A percentile compares a stretch with the other conserved stretches of the same genome.
Evolutionary conservation across 2,113 vertebrate species (phyloP).

Genomic region (Lutjanus erythropterus): DNA sequence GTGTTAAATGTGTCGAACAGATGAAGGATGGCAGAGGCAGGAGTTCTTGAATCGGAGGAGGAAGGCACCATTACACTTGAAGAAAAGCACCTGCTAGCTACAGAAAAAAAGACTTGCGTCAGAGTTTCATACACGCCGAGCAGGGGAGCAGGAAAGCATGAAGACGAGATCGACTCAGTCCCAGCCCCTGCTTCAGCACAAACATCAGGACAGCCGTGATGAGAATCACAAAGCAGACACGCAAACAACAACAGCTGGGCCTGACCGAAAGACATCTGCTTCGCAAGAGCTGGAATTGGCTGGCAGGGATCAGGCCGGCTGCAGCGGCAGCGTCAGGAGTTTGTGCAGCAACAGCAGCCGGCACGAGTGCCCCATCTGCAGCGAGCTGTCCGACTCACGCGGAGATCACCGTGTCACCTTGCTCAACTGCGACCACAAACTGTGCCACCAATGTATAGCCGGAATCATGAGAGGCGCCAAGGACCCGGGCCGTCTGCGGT

Average conservation of each 20-base stretch:
- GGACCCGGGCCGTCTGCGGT: slow-evolving; percentile 80
- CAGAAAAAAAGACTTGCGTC: neutral
- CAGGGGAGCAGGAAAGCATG: neutral
- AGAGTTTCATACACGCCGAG: neutral
- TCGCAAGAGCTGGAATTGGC: slow-evolving; percentile 50
- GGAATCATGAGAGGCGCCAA: slow-evolving; percentile 77
- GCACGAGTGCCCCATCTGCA: slow-evolving; percentile 89
- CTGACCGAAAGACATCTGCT: slow-evolving; percentile 65
- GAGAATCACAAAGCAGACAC: slow-evolving; percentile 24
- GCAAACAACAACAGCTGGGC: slow-evolving; percentile 58
- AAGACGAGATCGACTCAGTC: slow-evolving; percentile 11
- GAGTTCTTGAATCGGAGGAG: slow-evolving; percentile 5
- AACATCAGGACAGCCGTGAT: slow-evolving; percentile 38
- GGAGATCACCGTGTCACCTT: slow-evolving; percentile 58
- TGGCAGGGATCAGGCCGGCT: slow-evolving; percentile 29
- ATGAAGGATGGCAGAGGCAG: slow-evolving; percentile 56
- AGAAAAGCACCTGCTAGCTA: neutral
- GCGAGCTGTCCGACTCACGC: slow-evolving; percentile 77
- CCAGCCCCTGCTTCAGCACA: slow-evolving; percentile 42
- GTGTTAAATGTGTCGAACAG: neutral
- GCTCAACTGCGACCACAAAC: slow-evolving; percentile 87
- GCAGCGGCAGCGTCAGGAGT: slow-evolving; percentile 53
- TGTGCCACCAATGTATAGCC: slow-evolving; percentile 82
- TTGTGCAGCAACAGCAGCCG: slow-evolving; percentile 45
- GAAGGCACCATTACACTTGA: neutral